These are phyloP conservation scores for Pterostichus niger DNA, from an alignment of 2,888 invertebrate genomes.

Conservation along the genomic window DNA sequence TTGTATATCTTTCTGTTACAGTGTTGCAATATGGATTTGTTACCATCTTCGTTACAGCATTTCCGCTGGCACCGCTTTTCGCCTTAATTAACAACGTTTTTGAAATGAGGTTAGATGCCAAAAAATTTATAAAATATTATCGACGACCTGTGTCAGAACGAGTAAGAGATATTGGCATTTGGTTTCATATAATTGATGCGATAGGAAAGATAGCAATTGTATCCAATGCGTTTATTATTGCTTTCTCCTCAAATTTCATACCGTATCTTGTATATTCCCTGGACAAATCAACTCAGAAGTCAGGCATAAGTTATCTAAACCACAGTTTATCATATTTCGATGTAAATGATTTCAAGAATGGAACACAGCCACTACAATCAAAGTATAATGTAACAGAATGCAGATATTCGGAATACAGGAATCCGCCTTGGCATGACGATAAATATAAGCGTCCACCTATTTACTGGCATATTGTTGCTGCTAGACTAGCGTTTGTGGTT, in stretches of 20 bases:
- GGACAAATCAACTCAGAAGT: constrained; percentile 68
- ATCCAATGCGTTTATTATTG: constrained; percentile 88
- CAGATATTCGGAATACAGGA: constrained; percentile 86
- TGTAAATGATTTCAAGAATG: constrained; percentile 80
- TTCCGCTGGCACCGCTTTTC: constrained; percentile 91
- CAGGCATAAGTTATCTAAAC: constrained; percentile 84
- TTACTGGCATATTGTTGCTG: constrained; percentile 88
- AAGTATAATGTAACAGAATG: constrained; percentile 74
- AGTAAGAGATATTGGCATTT: constrained; percentile 88
- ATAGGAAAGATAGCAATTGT: constrained; percentile 87
- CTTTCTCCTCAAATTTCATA: constrained; percentile 91
- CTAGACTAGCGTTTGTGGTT: constrained; percentile 87
- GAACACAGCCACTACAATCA: constrained; percentile 72
- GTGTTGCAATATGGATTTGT: constrained; percentile 93
- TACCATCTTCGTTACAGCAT: constrained; percentile 91
- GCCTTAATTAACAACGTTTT: constrained; percentile 90
- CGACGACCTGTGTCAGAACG: constrained; percentile 87
- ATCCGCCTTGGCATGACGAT: constrained; percentile 78
- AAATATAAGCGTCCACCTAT: constrained; percentile 83
- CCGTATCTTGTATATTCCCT: constrained; percentile 86
- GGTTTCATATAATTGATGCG: constrained; percentile 87
- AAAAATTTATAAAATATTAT: constrained; percentile 87
- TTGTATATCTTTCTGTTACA: constrained; percentile 73
- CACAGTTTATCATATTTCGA: constrained; percentile 84
- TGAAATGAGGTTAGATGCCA: constrained; percentile 91